phyloP scores from a whole-genome alignment of 2,888 invertebrate species.

The Chironomus riparius region DNA sequence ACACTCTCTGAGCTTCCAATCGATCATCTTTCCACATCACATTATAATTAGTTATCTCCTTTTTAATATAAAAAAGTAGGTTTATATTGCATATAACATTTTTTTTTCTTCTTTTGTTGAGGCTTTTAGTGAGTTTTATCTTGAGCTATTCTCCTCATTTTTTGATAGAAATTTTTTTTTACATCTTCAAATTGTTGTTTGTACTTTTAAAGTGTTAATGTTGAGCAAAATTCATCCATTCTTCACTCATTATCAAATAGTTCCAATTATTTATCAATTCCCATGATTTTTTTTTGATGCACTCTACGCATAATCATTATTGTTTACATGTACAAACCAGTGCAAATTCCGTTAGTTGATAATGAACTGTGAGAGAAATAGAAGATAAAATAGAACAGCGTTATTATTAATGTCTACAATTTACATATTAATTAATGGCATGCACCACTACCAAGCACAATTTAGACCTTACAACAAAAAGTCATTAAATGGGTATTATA shows the following conservation, averaged over 20 bases:
- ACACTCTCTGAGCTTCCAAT: neutral
- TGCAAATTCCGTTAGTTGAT: conserved; percentile 17
- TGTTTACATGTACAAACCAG: neutral
- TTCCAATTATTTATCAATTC: no score
- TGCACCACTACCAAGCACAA: neutral
- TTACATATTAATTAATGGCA: no score
- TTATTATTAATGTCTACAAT: neutral
- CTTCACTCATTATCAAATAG: no score
- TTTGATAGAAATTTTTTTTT: neutral
- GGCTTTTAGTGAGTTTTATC: neutral
- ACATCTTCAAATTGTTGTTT: neutral
- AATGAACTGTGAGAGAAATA: conserved; percentile 11
- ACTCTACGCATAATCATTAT: neutral
- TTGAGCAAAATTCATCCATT: neutral
- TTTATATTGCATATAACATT: neutral
- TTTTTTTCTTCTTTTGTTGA: neutral
- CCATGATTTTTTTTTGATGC: neutral
- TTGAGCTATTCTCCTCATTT: neutral
- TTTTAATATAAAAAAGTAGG: neutral
- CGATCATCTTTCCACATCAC: neutral
- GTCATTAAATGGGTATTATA: neutral
- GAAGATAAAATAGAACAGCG: neutral
- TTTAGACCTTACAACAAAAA: neutral
- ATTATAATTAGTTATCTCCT: neutral
- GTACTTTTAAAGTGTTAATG: neutral